Evolutionary conservation across 1,140 invertebrate genomes (phyloP).

Genomic region (Heliconius nattereri): DNA sequence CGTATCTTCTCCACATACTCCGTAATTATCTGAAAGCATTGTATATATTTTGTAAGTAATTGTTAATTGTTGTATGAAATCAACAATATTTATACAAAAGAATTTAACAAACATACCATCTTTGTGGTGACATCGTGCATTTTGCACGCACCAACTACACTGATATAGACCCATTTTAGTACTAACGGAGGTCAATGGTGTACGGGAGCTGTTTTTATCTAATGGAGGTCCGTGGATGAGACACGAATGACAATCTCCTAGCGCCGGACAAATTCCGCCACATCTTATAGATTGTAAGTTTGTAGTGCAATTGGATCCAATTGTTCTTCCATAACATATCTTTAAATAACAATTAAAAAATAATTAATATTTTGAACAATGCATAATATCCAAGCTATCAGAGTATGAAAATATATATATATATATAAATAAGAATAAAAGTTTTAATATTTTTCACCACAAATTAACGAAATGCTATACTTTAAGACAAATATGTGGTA

Average conservation of each 20-base stretch:
- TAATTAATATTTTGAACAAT: background rate
- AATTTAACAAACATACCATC: slow-evolving; percentile 81
- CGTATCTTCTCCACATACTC: slow-evolving; percentile 91
- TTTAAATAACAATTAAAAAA: slow-evolving; percentile 50
- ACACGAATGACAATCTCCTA: slow-evolving; percentile 94
- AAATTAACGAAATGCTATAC: no score
- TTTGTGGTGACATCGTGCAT: slow-evolving; percentile 92
- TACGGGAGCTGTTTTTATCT: slow-evolving; percentile 52
- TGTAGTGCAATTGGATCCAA: slow-evolving; percentile 92
- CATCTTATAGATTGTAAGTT: slow-evolving; percentile 93
- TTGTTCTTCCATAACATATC: slow-evolving; percentile 90
- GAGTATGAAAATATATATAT: no score
- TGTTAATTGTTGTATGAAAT: no score
- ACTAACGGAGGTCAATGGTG: slow-evolving; percentile 84
- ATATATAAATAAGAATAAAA: no score
- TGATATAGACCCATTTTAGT: slow-evolving; percentile 88
- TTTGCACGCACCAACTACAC: slow-evolving; percentile 96
- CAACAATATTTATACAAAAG: background rate
- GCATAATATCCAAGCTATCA: no score
- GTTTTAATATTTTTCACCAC: no score
- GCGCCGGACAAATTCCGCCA: slow-evolving; percentile 92
- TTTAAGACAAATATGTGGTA: no score
- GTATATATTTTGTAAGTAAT: no score
- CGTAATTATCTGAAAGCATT: slow-evolving; percentile 85
- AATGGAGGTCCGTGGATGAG: slow-evolving; percentile 85